Base-by-base conservation (phyloP, 2,888 invertebrate genomes). In the Girardia tigrina region DNA sequence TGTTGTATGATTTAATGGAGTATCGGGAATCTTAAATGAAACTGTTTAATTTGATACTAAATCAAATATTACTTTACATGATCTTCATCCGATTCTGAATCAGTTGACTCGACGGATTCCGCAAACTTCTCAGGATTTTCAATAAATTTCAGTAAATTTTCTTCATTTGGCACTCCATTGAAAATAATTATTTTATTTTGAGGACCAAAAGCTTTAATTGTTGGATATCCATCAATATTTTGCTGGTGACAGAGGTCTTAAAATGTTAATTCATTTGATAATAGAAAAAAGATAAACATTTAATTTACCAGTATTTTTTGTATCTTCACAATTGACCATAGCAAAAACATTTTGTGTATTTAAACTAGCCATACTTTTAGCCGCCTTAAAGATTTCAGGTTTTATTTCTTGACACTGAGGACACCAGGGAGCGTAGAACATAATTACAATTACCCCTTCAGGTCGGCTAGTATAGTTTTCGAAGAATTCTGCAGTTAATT, bases 371-470 rank as follows among this genome's bases (percentile, higher is more conserved):
- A 29, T 26, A n/a, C 74, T 74, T 12, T 12, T 26, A 29, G 23
- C 29, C 29, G 71, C 75, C 29, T 71, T 26, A 42, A 29, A 42
- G 23, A 29, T 74, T 28, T 74, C 26, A 6, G 76, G 76, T 75
- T 76, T 76, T 1, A 74, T 42, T n/a, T 76, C 70, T 23, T 36
- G 42, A 74, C 76, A 76, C 42, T 76, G 76, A 23, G 69, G 74
- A 75, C 76, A 76, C 76, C 76, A 76, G 20, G 76, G 76, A 14
- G 73, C 76, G 27, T 76, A 76, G 42, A 75, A 76, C 76, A 76
- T 76, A 6, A 76, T 26, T 2, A 75, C 56, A 56, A 23, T 56
- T n/a, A 23, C 23, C 2, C 56, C 56, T 6, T 56, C 56, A 56
- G 56, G n/a, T 56, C 23, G n/a, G 8, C 2, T 56, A n/a, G 56